These are phyloP conservation scores for Lepidurus arcticus DNA, from an alignment of 1,140 invertebrate genomes.

Conservation along the genomic window DNA sequence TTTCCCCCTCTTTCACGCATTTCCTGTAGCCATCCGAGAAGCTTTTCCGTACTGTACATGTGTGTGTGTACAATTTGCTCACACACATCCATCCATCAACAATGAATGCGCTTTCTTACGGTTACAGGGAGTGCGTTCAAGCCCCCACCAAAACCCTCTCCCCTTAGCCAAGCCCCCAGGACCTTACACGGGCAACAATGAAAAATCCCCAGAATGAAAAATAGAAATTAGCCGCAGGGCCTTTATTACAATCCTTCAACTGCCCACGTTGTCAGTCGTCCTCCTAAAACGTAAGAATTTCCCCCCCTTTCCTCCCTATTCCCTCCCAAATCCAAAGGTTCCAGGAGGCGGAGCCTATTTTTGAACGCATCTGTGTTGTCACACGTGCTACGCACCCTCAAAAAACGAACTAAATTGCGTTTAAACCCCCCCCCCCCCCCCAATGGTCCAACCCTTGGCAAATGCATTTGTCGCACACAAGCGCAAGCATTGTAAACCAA, in stretches of 20 bases:
- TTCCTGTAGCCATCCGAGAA: constrained; percentile 15
- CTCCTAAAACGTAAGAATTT: neutral
- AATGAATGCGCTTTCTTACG: constrained; percentile 11
- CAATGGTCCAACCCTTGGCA: neutral
- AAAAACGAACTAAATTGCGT: neutral
- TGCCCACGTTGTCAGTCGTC: neutral
- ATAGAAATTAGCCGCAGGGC: neutral
- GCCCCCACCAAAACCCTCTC: neutral
- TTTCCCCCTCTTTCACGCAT: neutral
- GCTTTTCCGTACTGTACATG: neutral
- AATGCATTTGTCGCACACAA: constrained; percentile 21
- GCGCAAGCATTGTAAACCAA: constrained; percentile 7
- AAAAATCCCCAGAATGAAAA: neutral
- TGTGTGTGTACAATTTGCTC: constrained; percentile 2
- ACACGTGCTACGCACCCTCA: neutral
- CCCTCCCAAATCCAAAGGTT: neutral
- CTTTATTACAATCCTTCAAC: neutral
- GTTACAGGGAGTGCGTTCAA: neutral
- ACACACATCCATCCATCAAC: constrained; percentile 21
- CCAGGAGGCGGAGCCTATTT: neutral
- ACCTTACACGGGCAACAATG: neutral
- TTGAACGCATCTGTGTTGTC: neutral
- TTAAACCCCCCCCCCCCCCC: too few species aligned
- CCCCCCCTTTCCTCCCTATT: neutral
- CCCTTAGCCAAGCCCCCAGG: neutral